phyloP scores from a whole-genome alignment of 2,888 invertebrate genomes.

The Punctoribates punctum region DNA sequence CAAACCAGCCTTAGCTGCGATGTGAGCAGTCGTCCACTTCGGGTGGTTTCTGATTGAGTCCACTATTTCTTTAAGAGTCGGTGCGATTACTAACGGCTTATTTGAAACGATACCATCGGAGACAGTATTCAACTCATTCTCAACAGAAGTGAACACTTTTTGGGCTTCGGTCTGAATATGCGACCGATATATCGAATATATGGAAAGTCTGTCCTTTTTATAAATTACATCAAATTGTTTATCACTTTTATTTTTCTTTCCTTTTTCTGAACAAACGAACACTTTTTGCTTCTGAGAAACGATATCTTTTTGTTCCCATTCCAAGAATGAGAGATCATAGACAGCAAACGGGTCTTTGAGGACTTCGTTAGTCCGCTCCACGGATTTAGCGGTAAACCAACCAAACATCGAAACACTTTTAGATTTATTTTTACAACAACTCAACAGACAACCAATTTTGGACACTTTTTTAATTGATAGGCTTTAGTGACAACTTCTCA shows the following conservation, averaged over 20 bases:
- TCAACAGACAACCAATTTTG: no score
- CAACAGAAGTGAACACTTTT: neutral
- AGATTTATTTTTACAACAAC: neutral
- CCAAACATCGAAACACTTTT: neutral
- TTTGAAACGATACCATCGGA: neutral
- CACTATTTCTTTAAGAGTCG: slow-evolving; percentile 36
- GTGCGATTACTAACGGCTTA: neutral
- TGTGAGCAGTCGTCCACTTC: slow-evolving; percentile 75
- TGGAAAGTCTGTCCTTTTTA: slow-evolving; percentile 19
- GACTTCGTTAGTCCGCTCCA: neutral
- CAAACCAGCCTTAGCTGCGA: slow-evolving; percentile 73
- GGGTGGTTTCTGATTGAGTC: slow-evolving; percentile 44
- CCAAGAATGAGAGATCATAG: slow-evolving; percentile 25
- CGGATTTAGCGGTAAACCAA: slow-evolving; percentile 14
- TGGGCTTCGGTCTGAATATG: neutral
- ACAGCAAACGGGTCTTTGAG: slow-evolving; percentile 18
- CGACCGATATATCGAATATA: neutral
- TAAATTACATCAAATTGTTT: slow-evolving; percentile 8
- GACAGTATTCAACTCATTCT: neutral
- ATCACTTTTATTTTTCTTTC: neutral
- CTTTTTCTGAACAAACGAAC: neutral
- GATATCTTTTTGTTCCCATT: slow-evolving; percentile 15
- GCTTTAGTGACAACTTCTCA: no score
- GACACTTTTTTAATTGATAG: no score
- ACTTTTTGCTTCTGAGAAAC: neutral